phyloP scores from a whole-genome alignment of 1,140 invertebrate species.

The Drosophila orena region DNA sequence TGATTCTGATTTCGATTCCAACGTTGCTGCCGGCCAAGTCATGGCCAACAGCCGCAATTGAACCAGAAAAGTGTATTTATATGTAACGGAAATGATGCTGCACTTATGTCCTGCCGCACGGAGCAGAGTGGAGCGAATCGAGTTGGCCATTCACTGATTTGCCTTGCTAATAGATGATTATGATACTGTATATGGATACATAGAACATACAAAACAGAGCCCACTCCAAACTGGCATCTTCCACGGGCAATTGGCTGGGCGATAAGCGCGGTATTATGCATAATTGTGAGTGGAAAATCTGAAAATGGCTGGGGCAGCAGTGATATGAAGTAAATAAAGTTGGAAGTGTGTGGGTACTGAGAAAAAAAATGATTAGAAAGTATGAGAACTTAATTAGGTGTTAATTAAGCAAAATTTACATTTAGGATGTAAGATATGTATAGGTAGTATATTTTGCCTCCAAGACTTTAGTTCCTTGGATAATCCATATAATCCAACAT shows the following conservation, averaged over 20 bases:
- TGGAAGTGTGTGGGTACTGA: background rate
- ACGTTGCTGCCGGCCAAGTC: conserved; percentile 57
- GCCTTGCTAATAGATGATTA: conserved; percentile 73
- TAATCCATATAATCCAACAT: too few relatives aligned
- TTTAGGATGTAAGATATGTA: too few relatives aligned
- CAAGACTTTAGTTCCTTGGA: too few relatives aligned
- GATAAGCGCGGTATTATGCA: conserved; percentile 70
- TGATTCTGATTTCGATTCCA: conserved; percentile 2
- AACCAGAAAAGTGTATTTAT: conserved; percentile 83
- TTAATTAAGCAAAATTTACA: too few relatives aligned
- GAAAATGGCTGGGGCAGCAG: conserved; percentile 37
- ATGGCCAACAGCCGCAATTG: conserved; percentile 69
- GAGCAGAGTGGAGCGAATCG: conserved; percentile 39
- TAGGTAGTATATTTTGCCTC: too few relatives aligned
- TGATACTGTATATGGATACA: conserved; percentile 32
- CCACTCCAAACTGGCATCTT: conserved; percentile 10
- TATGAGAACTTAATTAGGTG: too few relatives aligned
- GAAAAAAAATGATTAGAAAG: background rate
- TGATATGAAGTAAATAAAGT: conserved; percentile 33
- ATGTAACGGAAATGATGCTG: conserved; percentile 83
- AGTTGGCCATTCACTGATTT: conserved; percentile 62
- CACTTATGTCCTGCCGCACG: conserved; percentile 67
- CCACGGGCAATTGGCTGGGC: conserved; percentile 21
- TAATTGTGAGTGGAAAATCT: conserved; percentile 77
- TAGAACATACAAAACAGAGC: conserved; percentile 5